Base-by-base conservation (phyloP, 1,140 invertebrate species). In the Eubasilissa regina region DNA sequence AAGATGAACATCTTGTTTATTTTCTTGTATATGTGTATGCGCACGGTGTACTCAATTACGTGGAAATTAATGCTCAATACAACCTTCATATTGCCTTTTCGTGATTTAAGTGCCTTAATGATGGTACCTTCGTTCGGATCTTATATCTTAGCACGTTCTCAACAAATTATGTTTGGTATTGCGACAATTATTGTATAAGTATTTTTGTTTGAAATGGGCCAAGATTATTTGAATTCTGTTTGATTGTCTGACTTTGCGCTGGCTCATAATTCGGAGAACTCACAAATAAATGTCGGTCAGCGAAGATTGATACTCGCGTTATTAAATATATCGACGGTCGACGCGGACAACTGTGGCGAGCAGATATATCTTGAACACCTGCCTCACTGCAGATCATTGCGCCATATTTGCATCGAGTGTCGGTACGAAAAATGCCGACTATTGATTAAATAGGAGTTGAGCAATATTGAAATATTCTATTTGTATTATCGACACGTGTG, bases 331-430 rank as follows among this genome's bases (percentile, higher is more conserved):
- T 44, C 10, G 62, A 43, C 45, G 62, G 12, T 43, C 62, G 62
- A 62, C 58, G 58, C 21, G 25, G 11, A 35, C 60, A 43, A 21
- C 35, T 25, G 19, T 25, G 25, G 21, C 60, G 19, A 43, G 13
- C 60, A 25, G 60, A 62, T 62, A 62, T 25, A 62, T 58, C 55
- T 8, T 21, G 21, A 35, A 62, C 60, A 68, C 64, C 64, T 68
- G 64, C 8, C 64, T 45, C 15, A 15, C 13, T 4, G 11, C 64
- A 48, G 47, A 47, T 10, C 13, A 48, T 68, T 47, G 4, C 64
- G 64, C 44, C 44, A 68, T 44, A 47, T 8, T 68, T 44, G 44
- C 44, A 68, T 68, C 64, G 11, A 68, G 35, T 62, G 44, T 15
- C 47, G 64, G 35, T 43, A 25, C 35, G 25, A 62, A 35, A 43